phyloP scores from a whole-genome alignment of 2,888 invertebrate species.

The Argyresthia goedartella region DNA sequence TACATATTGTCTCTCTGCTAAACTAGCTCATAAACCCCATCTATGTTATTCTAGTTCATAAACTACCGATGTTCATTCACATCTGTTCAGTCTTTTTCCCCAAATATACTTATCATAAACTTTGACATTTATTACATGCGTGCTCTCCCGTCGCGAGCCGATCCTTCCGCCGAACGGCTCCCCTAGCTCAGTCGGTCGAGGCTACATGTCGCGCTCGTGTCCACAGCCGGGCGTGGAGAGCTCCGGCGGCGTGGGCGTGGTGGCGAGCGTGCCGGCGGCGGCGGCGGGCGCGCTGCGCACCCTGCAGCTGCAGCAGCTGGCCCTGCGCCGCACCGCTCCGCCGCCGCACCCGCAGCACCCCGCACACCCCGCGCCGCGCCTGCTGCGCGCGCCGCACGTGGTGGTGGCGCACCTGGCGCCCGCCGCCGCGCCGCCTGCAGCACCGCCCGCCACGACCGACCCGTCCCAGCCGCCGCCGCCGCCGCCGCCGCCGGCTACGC shows the following conservation, averaged over 20 bases:
- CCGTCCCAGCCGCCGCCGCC: constrained; percentile 1
- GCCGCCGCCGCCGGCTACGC: constrained; percentile 4
- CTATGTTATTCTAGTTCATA: too few species aligned
- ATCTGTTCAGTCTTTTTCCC: too few species aligned
- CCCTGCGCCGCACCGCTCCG: constrained; percentile 29
- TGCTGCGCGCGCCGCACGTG: constrained; percentile 1
- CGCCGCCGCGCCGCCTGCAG: constrained; percentile 33
- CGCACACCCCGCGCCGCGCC: constrained; percentile 1
- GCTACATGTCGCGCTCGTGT: too few species aligned
- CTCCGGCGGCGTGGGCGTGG: constrained; percentile 17
- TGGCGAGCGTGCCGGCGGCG: constrained; percentile 9
- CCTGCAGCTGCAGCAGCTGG: constrained; percentile 35
- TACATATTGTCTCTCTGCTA: constrained; percentile 26
- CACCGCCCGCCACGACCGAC: constrained; percentile 52
- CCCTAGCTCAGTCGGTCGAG: too few species aligned
- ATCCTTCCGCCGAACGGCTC: too few species aligned
- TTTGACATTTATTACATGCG: too few species aligned
- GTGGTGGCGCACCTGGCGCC: constrained; percentile 22
- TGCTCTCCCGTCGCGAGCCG: too few species aligned
- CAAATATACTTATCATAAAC: too few species aligned
- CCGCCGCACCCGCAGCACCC: constrained; percentile 10
- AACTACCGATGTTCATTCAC: too few species aligned
- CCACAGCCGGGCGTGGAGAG: constrained; percentile 22
- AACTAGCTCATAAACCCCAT: constrained; percentile 26
- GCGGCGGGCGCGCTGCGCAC: constrained; percentile 18